Percentiles rank a stretch among this genome's conserved stretches.
Conservation (phyloP, 2,888 invertebrate species). For the Muschampia plurimacula region DNA sequence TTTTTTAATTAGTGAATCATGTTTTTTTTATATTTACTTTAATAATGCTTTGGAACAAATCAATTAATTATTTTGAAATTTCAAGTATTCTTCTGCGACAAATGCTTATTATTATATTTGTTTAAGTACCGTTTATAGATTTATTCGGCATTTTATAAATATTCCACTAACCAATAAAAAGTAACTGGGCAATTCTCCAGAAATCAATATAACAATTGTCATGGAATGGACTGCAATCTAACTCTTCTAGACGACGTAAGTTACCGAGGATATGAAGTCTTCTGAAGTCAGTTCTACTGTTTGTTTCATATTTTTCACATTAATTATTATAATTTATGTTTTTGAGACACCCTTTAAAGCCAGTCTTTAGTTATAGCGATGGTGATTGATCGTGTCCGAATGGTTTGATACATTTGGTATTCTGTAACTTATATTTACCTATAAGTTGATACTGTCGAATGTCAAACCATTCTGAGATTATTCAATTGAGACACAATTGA, state of each 20-base stretch:
- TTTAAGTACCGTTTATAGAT: slow-evolving; percentile 8
- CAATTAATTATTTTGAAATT: background rate
- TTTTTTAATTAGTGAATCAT: background rate
- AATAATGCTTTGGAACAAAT: background rate
- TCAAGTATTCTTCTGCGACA: slow-evolving; percentile 24
- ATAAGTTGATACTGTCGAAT: too few species aligned
- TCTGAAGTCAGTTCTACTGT: background rate
- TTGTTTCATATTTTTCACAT: background rate
- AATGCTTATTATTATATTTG: background rate
- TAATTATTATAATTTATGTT: background rate
- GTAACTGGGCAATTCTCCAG: too few species aligned
- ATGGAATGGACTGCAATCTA: slow-evolving; percentile 37
- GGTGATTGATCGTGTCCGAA: too few species aligned
- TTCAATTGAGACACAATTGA: too few species aligned
- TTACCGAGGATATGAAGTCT: too few species aligned
- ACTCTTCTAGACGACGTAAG: background rate
- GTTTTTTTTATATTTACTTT: background rate
- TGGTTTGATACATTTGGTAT: too few species aligned
- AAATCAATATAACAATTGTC: background rate
- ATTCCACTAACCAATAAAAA: background rate
- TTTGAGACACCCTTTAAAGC: background rate
- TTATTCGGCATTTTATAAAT: slow-evolving; percentile 33
- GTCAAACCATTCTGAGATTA: too few species aligned
- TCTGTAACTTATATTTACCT: too few species aligned
- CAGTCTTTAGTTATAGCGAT: background rate